These are phyloP conservation scores for Sebastes oblongus DNA, from an alignment of 2,797 vertebrate genomes.

Conservation along the genomic window DNA sequence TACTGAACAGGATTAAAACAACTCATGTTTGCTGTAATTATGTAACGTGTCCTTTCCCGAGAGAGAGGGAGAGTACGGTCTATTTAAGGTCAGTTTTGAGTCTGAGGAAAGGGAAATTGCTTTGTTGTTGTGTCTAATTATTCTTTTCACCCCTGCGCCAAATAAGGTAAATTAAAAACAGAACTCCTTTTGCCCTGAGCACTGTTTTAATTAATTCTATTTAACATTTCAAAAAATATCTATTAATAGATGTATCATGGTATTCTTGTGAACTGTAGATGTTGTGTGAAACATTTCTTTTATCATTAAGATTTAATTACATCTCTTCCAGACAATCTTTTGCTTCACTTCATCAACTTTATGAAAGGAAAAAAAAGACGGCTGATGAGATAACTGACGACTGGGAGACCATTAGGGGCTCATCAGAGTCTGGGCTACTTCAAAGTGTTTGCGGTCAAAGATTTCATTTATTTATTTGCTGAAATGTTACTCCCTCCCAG, in stretches of 20 bases:
- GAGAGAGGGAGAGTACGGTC: not conserved
- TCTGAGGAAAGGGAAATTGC: not conserved
- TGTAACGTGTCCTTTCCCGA: slow-evolving; percentile 5
- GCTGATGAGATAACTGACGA: not conserved
- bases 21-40: slow-evolving; percentile 35
- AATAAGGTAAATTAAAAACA: slow-evolving; percentile 18
- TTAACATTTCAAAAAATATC: not conserved
- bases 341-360: not conserved
- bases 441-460: slow-evolving; percentile 28
- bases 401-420: not conserved
- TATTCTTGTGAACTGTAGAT: not conserved
- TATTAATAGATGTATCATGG: slow-evolving; percentile 8
- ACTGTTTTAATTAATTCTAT: slow-evolving; percentile 26
- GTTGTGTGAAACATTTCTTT: slow-evolving; percentile 5
- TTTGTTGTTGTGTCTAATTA: not conserved
- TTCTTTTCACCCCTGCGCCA: not conserved
- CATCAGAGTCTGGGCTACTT: slow-evolving; percentile 4
- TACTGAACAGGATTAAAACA: slow-evolving; percentile 38
- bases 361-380: not conserved
- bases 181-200: not conserved
- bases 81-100: slow-evolving; percentile 12
- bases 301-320: slow-evolving; percentile 29
- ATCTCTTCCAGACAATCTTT: slow-evolving; percentile 5
- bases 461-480: slow-evolving; percentile 24
- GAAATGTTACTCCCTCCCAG: not conserved